These are phyloP conservation scores for Heteromormyrus szaboi DNA, from an alignment of 2,797 vertebrate species.

Conservation along the genomic window DNA sequence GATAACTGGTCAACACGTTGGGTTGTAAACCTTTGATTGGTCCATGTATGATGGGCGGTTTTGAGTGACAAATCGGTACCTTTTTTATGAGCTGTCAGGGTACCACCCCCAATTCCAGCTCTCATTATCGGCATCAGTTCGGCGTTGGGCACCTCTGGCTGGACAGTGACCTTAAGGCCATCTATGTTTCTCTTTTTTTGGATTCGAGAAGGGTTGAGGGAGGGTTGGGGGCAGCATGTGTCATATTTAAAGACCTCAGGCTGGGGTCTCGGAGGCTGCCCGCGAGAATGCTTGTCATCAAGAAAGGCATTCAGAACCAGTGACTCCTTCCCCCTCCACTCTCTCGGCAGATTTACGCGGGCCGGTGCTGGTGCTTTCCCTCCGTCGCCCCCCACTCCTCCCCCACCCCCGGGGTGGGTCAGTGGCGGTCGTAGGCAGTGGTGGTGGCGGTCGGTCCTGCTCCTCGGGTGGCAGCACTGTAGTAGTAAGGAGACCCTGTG, in stretches of 20 bases:
- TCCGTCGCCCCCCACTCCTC: conserved; percentile 33
- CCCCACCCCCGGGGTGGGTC: conserved; percentile 54
- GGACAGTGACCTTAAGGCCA: conserved; percentile 6
- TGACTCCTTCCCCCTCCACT: neutral
- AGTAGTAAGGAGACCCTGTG: conserved; percentile 93
- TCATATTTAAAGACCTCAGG: neutral
- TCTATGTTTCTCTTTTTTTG: neutral
- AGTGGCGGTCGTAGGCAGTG: conserved; percentile 91
- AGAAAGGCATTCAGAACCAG: neutral
- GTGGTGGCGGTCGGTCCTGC: conserved; percentile 73
- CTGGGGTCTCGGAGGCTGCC: neutral
- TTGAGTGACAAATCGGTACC: neutral
- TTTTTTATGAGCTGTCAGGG: neutral
- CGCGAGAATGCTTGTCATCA: neutral
- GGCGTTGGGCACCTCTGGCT: neutral
- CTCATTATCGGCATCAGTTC: neutral
- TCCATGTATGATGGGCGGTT: neutral
- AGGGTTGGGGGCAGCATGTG: neutral
- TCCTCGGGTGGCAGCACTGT: conserved; percentile 84
- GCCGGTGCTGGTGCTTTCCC: conserved; percentile 55
- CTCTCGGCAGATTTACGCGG: conserved; percentile 40
- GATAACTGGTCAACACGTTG: neutral
- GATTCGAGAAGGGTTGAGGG: neutral
- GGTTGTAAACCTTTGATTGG: neutral
- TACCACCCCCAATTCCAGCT: neutral